These are phyloP conservation scores for Pterophyllum scalare DNA, from an alignment of 2,113 vertebrate species.

Conservation along the genomic window DNA sequence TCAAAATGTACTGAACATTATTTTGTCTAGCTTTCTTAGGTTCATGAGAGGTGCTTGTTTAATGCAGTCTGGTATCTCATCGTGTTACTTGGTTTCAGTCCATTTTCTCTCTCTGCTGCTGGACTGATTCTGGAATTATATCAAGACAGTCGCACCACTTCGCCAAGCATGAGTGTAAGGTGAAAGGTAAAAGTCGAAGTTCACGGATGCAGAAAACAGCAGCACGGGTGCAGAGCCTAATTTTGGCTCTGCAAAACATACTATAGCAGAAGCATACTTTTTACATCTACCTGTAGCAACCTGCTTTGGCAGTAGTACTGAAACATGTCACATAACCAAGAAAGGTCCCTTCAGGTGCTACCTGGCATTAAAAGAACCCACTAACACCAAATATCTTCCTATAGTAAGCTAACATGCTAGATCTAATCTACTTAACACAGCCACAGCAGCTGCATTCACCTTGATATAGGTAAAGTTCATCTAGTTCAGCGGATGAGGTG, in stretches of 20 bases:
- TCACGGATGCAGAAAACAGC: background rate
- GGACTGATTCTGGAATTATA: background rate
- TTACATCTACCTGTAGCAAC: background rate
- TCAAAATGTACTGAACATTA: background rate
- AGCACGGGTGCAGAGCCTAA: background rate
- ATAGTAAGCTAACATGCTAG: background rate
- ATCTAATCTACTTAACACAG: conserved; percentile 17
- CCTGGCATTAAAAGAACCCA: background rate
- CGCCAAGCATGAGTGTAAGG: background rate
- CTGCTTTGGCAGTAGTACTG: background rate
- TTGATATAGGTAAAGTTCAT: conserved; percentile 54
- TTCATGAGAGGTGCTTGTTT: background rate
- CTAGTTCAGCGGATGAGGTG: background rate
- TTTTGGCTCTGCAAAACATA: background rate
- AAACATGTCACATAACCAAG: background rate
- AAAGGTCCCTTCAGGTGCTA: background rate
- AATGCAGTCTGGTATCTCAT: background rate
- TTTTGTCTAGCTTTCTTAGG: background rate
- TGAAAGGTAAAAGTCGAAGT: background rate
- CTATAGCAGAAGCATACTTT: background rate
- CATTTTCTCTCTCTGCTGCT: background rate
- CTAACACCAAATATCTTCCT: conserved; percentile 20
- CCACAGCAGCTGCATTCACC: conserved; percentile 52
- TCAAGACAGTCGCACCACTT: background rate
- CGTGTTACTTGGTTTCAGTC: too few species aligned